phyloP scores from a whole-genome alignment of 2,113 vertebrate genomes.

The Lepidothrix coronata region DNA sequence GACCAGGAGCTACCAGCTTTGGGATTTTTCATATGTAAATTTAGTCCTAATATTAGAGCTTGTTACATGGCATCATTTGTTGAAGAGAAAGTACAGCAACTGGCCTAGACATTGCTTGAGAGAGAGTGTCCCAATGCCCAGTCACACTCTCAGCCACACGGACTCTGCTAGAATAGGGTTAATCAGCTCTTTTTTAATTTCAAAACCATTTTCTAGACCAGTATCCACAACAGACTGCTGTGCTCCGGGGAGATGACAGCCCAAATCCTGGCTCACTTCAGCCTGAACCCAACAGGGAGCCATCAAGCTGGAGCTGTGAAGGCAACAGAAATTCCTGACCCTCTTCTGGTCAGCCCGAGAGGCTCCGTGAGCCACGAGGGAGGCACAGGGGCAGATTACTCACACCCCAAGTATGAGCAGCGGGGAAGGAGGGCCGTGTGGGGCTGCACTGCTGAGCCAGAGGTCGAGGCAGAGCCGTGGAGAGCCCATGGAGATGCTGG shows the following conservation, averaged over 20 bases:
- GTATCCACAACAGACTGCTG: background rate
- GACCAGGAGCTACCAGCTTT: background rate
- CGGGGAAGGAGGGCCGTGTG: rapidly evolving
- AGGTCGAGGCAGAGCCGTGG: background rate
- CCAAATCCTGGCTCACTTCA: background rate
- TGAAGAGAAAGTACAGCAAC: background rate
- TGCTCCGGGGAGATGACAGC: background rate
- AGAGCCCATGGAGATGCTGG: background rate
- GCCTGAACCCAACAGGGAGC: background rate
- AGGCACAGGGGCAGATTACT: background rate
- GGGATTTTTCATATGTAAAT: background rate
- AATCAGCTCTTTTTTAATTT: background rate
- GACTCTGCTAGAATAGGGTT: background rate
- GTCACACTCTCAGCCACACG: background rate
- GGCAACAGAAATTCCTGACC: background rate
- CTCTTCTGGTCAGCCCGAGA: background rate
- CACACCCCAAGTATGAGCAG: background rate
- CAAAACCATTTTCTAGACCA: background rate
- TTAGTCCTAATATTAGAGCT: background rate
- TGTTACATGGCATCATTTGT: background rate
- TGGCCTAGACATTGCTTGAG: background rate
- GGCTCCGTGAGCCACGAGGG: background rate
- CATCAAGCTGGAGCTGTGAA: background rate
- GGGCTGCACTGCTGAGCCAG: background rate
- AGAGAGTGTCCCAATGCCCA: background rate